Base-by-base conservation (phyloP, 2,113 vertebrate species). In the Peromyscus leucopus region DNA sequence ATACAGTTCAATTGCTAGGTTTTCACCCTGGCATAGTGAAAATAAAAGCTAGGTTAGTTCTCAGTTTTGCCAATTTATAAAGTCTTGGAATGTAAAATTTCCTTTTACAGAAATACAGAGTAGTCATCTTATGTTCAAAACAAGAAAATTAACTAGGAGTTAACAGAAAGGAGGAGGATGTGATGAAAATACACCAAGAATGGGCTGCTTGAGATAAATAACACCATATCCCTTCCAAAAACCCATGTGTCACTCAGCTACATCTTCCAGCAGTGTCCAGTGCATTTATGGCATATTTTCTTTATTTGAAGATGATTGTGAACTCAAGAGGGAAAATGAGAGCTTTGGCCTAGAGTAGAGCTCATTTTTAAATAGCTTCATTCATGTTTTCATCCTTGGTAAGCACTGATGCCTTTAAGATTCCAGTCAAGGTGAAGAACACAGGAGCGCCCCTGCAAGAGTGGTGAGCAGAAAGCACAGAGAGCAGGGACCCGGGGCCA, bases 81-180 rank as follows among this genome's bases (percentile, higher is more conserved):
- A 86, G 17, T 46, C 59, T 90, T 92, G 11, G 93, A 90, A 93
- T 61, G 17, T 95, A 87, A 96, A 89, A 39, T 93, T 61, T 85
- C 9, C 24, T 95, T 85, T 96, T 96, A 85, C 6, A 86, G 51
- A 97, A 91, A 28, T 57, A 7, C 16, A 63, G 7, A 69, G 4
- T 93, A 84, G 51, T 85, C 26, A 85, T 88, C 28, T 19, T 55
- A 1, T 88, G 67, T 95, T 24, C 57, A 89, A 67, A 91, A 84
- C 65, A 85, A 96, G 76, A 89, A 89, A 78, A 39, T 65, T 79
- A 91, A 42, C 42, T 36, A 76, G 39, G 8, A 69, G 9, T 55
- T 76, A 90, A 75, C 24, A 87, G 57, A 48, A 42, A 39, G n/a
- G 13, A 76, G n/a, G 21, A 71, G 46, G 6, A 42, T 69, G 3